Evolutionary conservation across 2,888 invertebrate species (phyloP).

Genomic region (Gasteruption jaculator): DNA sequence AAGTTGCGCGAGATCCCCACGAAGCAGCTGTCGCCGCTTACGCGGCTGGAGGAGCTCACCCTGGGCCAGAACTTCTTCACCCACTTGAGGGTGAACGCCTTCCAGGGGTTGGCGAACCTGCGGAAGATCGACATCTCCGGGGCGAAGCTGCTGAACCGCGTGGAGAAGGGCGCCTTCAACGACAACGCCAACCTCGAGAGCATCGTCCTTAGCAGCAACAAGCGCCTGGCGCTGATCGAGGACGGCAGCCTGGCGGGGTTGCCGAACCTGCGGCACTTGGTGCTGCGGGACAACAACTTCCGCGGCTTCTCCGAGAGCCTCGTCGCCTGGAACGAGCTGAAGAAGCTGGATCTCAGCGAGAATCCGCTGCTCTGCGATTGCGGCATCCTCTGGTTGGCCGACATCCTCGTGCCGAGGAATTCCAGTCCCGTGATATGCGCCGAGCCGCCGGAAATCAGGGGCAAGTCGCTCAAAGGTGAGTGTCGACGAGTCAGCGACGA

Average conservation of each 20-base stretch:
- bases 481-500: too few species aligned
- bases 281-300: slow-evolving; percentile 75
- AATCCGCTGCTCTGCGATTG: slow-evolving; percentile 82
- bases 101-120: slow-evolving; percentile 73
- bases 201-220: slow-evolving; percentile 72
- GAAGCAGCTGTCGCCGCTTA: slow-evolving; percentile 65
- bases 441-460: slow-evolving; percentile 68
- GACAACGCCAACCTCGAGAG: slow-evolving; percentile 79
- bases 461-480: slow-evolving; percentile 57
- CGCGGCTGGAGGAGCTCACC: slow-evolving; percentile 73
- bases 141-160: slow-evolving; percentile 66
- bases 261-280: slow-evolving; percentile 73
- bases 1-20: slow-evolving; percentile 72
- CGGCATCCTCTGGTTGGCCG: slow-evolving; percentile 73
- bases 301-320: slow-evolving; percentile 72
- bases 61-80: slow-evolving; percentile 81
- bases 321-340: slow-evolving; percentile 74
- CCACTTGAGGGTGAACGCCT: slow-evolving; percentile 67
- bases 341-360: slow-evolving; percentile 73
- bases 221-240: slow-evolving; percentile 67
- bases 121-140: slow-evolving; percentile 75
- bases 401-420: slow-evolving; percentile 65
- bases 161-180: slow-evolving; percentile 74
- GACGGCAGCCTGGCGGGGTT: slow-evolving; percentile 74
- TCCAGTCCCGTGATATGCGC: slow-evolving; percentile 70